These are phyloP conservation scores for Aptenodytes forsteri DNA, from an alignment of 2,113 vertebrate genomes.

Conservation along the genomic window DNA sequence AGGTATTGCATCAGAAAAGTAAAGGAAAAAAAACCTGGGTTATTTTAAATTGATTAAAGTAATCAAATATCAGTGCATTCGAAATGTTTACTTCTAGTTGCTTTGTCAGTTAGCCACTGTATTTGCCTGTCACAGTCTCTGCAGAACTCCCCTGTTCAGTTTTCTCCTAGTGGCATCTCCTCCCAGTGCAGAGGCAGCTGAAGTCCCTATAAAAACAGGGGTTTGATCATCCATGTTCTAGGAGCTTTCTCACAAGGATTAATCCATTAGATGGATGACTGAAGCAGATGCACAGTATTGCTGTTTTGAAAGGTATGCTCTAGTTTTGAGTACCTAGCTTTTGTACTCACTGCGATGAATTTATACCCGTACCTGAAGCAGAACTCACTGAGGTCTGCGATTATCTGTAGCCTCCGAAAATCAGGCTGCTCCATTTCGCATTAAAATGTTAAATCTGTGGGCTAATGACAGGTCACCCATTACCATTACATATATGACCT, in stretches of 20 bases:
- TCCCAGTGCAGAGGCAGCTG: background rate
- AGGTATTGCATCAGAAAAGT: background rate
- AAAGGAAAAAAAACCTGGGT: fast-evolving
- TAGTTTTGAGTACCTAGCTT: background rate
- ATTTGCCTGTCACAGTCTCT: background rate
- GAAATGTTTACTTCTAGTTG: background rate
- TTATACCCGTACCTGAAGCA: background rate
- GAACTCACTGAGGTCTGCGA: background rate
- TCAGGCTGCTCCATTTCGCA: background rate
- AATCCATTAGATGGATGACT: background rate
- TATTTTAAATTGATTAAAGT: background rate
- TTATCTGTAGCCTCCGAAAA: background rate
- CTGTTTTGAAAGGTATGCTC: background rate
- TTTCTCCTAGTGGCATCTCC: background rate
- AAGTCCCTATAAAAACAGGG: background rate
- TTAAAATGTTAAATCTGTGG: background rate
- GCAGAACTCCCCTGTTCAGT: background rate
- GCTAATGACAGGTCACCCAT: background rate
- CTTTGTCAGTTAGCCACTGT: background rate
- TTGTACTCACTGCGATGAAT: background rate
- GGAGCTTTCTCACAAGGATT: background rate
- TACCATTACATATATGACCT: background rate
- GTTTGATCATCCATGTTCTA: background rate
- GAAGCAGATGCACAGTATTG: background rate
- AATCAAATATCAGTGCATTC: background rate